Evolutionary conservation across 2,888 invertebrate genomes (phyloP), one percentile per base, ranked within the genome.

Genomic region (Abrostola tripartita): DNA sequence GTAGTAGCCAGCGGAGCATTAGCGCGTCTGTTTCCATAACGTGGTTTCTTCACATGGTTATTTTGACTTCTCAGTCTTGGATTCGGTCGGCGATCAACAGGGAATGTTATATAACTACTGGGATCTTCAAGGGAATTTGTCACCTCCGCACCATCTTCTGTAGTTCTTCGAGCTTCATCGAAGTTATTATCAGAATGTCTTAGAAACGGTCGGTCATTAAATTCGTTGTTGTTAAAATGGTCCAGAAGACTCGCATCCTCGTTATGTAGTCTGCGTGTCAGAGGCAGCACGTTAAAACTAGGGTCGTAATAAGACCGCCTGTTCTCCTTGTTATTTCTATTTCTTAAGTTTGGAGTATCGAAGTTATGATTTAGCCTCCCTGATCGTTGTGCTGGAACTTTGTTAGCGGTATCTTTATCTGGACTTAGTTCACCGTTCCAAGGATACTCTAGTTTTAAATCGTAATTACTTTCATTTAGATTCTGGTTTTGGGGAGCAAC

Each of bases 281-380:
- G 44, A 5, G 44, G 44, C 2, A 14, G 24, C 9, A 47, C 14
- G 9, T 24, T 0, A 9, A 47, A 14, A 47, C 24, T 24, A 24
- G 12, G 8, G 8, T 57, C 14, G 9, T 49, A 40, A 14, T 68
- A 8, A 7, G 37, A 42, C 54, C 24, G 35, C 11, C 5, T 42
- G 36, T 54, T 52, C 40, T 51, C 38, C 24, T 49, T 54, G 0
- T 37, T 40, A 47, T 57, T 56, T 42, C 37, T 61, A 6, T 38
- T 51, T 9, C 57, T 68, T n/a, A 68, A 37, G 8, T 42, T 37
- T 5, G 68, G 41, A 10, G 47, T 42, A 36, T 56, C 4, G n/a
- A 40, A 44, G 12, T 42, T 42, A 12, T 42, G n/a, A 0, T 8
- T 12, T 6, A 7, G 12, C 6, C 6, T 42, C 0, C 6, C 12